phyloP scores from a whole-genome alignment of 2,888 invertebrate genomes.

The Gryllus longicercus region DNA sequence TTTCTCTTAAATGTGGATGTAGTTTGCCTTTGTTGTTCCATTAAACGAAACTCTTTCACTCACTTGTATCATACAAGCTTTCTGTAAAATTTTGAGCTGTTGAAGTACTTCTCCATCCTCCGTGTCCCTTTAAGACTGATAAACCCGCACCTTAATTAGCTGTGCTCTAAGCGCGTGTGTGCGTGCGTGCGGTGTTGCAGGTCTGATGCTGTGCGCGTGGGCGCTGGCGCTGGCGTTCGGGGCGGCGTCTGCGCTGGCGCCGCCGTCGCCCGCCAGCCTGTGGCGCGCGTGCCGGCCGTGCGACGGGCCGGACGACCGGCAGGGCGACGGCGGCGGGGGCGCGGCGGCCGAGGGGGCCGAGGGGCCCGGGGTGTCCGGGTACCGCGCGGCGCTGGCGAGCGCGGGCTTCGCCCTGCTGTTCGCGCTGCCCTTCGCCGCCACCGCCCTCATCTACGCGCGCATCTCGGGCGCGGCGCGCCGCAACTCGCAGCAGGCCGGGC shows the following conservation, averaged over 20 bases:
- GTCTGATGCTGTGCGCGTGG: not conserved
- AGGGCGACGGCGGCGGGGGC: not conserved
- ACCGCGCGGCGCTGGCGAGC: slow-evolving; percentile 50
- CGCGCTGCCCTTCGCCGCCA: slow-evolving; percentile 56
- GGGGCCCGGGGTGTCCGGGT: slow-evolving; percentile 48
- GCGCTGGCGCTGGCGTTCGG: slow-evolving; percentile 1
- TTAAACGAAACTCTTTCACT: too few relatives aligned
- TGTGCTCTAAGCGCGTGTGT: not conserved
- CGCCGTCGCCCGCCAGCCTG: not conserved
- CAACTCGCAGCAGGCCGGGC: not conserved
- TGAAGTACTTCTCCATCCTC: too few relatives aligned
- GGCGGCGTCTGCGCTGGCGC: not conserved
- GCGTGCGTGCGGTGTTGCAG: not conserved
- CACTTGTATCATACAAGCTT: too few relatives aligned
- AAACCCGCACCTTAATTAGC: too few relatives aligned
- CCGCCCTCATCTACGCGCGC: slow-evolving; percentile 69
- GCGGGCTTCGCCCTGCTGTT: slow-evolving; percentile 51
- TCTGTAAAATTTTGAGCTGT: too few relatives aligned
- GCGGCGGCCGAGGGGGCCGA: not conserved
- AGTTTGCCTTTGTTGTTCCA: too few relatives aligned
- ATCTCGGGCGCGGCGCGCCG: slow-evolving; percentile 67
- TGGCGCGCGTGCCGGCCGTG: not conserved
- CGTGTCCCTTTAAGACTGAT: too few relatives aligned
- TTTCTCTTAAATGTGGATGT: too few relatives aligned
- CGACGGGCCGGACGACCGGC: not conserved